Base-by-base conservation (phyloP, 2,797 vertebrate genomes). In the Hippocampus kuda region DNA sequence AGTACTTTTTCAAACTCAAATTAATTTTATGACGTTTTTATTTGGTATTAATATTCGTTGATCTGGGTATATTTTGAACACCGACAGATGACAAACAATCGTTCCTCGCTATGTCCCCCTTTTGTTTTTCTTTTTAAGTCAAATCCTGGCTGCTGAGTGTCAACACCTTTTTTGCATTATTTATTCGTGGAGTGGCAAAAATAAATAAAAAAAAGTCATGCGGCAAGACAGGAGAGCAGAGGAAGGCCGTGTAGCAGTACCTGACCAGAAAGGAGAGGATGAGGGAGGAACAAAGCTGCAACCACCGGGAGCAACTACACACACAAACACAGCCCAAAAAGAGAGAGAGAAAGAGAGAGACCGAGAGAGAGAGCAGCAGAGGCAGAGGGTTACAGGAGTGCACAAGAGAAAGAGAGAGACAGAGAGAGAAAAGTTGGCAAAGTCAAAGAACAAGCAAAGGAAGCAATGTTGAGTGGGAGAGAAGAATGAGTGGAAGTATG, bases 241-340 rank as follows among this genome's bases (percentile, higher is more conserved):
- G 22, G 53, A 66, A 66, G 46, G 41, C 63, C 44, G 20, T 53
- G 69, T 64, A 83, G 70, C 85, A 80, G 92, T 98, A 99, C 96
- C 96, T 99, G 97, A 99, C 96, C 97, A 99, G 93, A 98, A 99
- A 91, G 95, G 96, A 92, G 94, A 91, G 79, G 92, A 93, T 84
- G 94, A 95, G 87, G 94, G 97, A 92, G 95, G 95, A 80, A 94
- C 92, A 94, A 97, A 98, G 93, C 94, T 92, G 93, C 92, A 93
- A 91, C 93, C 92, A 89, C 92, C 92, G 38, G 65, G 65, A 67
- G 65, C 16, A 53, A 54, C 65, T 67, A 51, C 65, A 54, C 48
- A 66, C 26, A 67, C 26, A 53, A 53, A 34, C 5, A 34, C 46
- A 51, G 65, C 34, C 65, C 53, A 67, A 51, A 67, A 46, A 63